Percentiles rank a stretch among this genome's conserved stretches.
Evolutionary conservation across 2,888 invertebrate species (phyloP).

Genomic region (Exephanes ischioxanthus): DNA sequence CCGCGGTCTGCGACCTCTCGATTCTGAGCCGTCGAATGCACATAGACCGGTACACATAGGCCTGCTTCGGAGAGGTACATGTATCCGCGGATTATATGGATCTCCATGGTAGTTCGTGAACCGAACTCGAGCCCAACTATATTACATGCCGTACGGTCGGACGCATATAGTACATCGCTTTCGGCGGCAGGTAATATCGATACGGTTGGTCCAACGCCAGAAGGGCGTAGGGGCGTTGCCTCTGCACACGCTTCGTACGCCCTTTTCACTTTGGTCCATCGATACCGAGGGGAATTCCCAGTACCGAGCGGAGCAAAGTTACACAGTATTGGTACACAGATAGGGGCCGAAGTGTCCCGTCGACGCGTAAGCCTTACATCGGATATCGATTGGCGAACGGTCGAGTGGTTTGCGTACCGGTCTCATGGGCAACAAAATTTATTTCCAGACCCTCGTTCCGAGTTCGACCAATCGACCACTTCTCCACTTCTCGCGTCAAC

Average conservation of each 20-base stretch:
- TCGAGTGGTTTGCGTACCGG: constrained; percentile 35
- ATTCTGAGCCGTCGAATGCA: too few species aligned
- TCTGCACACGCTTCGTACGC: too few species aligned
- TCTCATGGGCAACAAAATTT: constrained; percentile 59
- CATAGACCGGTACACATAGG: too few species aligned
- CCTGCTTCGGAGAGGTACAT: too few species aligned
- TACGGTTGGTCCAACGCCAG: neutral
- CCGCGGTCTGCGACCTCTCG: too few species aligned
- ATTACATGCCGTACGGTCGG: neutral
- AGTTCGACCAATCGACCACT: constrained; percentile 35
- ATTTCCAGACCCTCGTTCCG: constrained; percentile 51
- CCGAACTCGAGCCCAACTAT: constrained; percentile 34
- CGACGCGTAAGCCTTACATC: constrained; percentile 21
- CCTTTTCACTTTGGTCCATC: too few species aligned
- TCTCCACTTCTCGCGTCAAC: neutral
- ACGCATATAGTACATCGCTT: neutral
- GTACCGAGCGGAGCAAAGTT: neutral
- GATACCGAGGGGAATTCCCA: too few species aligned
- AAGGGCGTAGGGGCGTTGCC: too few species aligned
- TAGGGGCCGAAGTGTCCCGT: constrained; percentile 31
- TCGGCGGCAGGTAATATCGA: constrained; percentile 51
- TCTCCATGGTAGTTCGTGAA: constrained; percentile 37
- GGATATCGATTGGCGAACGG: constrained; percentile 61
- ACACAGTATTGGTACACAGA: constrained; percentile 18
- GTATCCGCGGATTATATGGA: constrained; percentile 45